Evolutionary conservation across 1,140 invertebrate genomes (phyloP).

Genomic region (Cyclina sinensis): DNA sequence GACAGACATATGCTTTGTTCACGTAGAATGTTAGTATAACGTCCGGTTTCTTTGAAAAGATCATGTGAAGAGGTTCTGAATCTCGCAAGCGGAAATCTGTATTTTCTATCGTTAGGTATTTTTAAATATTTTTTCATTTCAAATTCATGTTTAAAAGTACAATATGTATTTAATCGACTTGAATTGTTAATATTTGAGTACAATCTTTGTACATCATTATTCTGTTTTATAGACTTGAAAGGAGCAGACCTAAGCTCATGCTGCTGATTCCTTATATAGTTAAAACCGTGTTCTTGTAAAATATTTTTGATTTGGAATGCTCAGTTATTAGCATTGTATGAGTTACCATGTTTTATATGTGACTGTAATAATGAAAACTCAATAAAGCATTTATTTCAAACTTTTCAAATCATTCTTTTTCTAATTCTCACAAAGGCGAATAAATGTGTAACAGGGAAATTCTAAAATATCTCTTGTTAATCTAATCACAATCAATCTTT

Average conservation of each 20-base stretch:
- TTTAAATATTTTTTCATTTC: neutral
- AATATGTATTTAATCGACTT: neutral
- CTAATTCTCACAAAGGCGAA: no score
- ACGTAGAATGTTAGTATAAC: neutral
- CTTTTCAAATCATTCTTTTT: no score
- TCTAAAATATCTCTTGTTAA: no score
- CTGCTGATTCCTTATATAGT: neutral
- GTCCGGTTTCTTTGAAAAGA: neutral
- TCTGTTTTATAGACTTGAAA: neutral
- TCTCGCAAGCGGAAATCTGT: neutral
- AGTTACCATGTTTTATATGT: neutral
- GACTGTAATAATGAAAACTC: neutral
- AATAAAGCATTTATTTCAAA: no score
- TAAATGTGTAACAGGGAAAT: no score
- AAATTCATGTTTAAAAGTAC: neutral
- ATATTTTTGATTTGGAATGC: neutral
- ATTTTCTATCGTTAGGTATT: neutral
- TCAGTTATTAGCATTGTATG: neutral
- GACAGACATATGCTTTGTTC: neutral
- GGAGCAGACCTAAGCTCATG: neutral
- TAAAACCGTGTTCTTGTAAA: neutral
- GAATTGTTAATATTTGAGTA: slow-evolving; percentile 1
- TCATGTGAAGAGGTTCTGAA: neutral
- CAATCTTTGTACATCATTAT: neutral
- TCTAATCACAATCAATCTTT: no score